Conservation (phyloP, 2,113 vertebrate genomes). For the Oreochromis niloticus region DNA sequence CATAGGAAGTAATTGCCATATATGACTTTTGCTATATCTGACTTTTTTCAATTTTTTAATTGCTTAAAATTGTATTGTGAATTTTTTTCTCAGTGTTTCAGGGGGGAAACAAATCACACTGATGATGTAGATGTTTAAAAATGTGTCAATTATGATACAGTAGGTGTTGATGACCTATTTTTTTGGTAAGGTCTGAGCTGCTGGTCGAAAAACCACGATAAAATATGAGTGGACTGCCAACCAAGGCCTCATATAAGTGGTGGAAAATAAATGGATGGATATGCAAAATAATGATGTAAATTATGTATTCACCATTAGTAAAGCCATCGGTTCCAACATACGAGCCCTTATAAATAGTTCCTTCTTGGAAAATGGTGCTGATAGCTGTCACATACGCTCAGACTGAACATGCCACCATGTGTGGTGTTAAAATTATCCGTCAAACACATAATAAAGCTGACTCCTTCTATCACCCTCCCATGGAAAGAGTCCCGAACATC, state of each 20-base stretch:
- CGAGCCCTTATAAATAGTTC: not conserved
- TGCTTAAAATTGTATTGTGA: not conserved
- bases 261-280: not conserved
- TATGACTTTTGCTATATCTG: not conserved
- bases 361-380: not conserved
- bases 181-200: not conserved
- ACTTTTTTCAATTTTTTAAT: not conserved
- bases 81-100: rapidly evolving
- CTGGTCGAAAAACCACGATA: not conserved
- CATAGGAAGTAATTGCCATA: not conserved
- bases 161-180: not conserved
- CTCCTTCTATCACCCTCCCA: not conserved
- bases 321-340: not conserved
- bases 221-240: not conserved
- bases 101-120: not conserved
- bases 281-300: not conserved
- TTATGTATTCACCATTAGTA: not conserved
- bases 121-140: not conserved
- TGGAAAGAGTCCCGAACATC: not conserved
- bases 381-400: not conserved
- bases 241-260: not conserved
- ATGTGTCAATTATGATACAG: not conserved
- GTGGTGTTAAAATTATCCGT: not conserved
- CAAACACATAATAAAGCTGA: not conserved
- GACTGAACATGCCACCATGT: not conserved